A percentile compares a stretch with the other conserved stretches of the same genome.
phyloP scores from a whole-genome alignment of 2,113 vertebrate genomes.

The Ceuthmochares aereus region DNA sequence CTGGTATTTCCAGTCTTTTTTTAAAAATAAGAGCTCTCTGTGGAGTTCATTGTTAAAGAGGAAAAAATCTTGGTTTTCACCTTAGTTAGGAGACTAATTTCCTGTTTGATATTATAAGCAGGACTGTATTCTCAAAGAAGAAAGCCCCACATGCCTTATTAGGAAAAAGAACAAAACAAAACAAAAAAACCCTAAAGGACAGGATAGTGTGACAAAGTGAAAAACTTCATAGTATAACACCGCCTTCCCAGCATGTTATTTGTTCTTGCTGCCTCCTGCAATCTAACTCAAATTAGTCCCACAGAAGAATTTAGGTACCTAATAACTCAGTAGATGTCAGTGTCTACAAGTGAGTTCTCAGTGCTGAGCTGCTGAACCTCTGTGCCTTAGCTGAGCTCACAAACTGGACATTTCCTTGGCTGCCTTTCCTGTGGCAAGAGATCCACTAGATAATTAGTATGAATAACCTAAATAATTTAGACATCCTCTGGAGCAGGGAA shows the following conservation, averaged over 20 bases:
- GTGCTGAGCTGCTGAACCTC: background rate
- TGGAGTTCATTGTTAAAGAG: background rate
- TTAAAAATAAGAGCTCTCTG: slow-evolving; percentile 4
- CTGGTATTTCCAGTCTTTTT: slow-evolving; percentile 25
- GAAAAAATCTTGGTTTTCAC: slow-evolving; percentile 36
- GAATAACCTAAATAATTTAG: background rate
- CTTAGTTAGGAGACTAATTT: slow-evolving; percentile 7
- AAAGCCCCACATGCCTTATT: slow-evolving; percentile 4
- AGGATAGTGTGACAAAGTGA: background rate
- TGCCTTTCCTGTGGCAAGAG: background rate
- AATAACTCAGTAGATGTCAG: background rate
- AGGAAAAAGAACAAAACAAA: background rate
- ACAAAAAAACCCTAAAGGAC: background rate
- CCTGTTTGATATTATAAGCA: slow-evolving; percentile 10
- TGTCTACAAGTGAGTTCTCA: background rate
- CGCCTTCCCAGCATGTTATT: background rate
- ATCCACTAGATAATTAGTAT: background rate
- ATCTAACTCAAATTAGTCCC: background rate
- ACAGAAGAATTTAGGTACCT: background rate
- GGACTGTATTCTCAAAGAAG: background rate
- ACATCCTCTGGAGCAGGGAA: background rate
- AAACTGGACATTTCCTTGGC: background rate
- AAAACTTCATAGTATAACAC: background rate
- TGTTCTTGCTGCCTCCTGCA: background rate
- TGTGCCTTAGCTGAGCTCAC: background rate